Evolutionary conservation across 2,888 invertebrate species (phyloP), one percentile per base, ranked within the genome.

Genomic region (Leistus spinibarbis): DNA sequence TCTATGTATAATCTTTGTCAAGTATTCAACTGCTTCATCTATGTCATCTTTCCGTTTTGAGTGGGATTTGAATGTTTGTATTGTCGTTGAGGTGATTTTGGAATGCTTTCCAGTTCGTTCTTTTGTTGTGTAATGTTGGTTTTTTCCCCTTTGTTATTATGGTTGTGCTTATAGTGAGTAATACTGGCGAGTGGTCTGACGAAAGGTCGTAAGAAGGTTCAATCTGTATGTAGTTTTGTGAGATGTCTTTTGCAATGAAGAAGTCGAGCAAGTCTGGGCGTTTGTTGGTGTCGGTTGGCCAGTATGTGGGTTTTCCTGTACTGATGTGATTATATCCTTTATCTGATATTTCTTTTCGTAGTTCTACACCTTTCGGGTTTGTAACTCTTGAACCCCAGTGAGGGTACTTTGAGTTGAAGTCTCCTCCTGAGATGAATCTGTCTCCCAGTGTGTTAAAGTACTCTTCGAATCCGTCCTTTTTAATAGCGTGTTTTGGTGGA

Each of bases 261-360:
- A 81, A 78, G 54, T 80, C 79, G 7, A 80, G 40, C 20, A 79
- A 63, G 24, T 81, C 79, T 7, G 81, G 80, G 27, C 77, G 65
- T 77, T 80, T 79, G n/a, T n/a, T n/a, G n/a, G n/a, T n/a, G n/a
- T n/a, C n/a, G n/a, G n/a, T n/a, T n/a, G n/a, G n/a, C n/a, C 9
- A 74, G 77, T 20, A 56, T 78, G 80, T 81, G 9, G 81, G 79
- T 77, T 80, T 53, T 0, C 78, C 77, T 13, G 76, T 72, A 17
- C 78, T 77, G 0, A 69, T 17, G 13, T 54, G 65, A 19, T 60
- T 69, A 64, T 54, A 54, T 7, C 27, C 22, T 54, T 77, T 76
- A 5, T 70, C 66, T n/a, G 78, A 77, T 1, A 19, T 23, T 4
- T 10, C 24, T 10, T 60, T 65, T 57, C n/a, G 24, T 54, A 24